Conservation (phyloP, 2,888 invertebrate species). For the Phasia obesa region DNA sequence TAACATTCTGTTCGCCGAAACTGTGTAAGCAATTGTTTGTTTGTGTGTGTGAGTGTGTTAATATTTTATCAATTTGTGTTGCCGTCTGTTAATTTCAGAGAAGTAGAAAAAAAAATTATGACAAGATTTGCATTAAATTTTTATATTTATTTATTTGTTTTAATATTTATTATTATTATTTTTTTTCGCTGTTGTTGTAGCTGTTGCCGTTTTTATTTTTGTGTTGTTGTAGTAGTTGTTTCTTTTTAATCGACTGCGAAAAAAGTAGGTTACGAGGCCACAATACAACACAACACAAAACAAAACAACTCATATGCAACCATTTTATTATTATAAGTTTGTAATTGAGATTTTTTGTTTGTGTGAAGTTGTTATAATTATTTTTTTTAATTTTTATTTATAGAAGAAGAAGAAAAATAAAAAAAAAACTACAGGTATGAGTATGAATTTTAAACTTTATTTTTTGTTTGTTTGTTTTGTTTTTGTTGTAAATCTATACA, state of each 20-base stretch:
- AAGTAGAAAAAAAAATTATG: constrained; percentile 8
- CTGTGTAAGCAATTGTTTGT: too few relatives aligned
- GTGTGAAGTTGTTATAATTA: constrained; percentile 5
- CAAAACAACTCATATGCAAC: constrained; percentile 53
- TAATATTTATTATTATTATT: constrained; percentile 18
- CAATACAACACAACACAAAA: constrained; percentile 47
- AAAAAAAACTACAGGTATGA: constrained; percentile 41
- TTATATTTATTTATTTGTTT: constrained; percentile 6
- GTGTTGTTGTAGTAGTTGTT: constrained; percentile 27
- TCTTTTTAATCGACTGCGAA: constrained; percentile 65
- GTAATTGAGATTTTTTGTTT: constrained; percentile 57
- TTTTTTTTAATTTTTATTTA: constrained; percentile 17
- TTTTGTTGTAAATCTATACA: not conserved
- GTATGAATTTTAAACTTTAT: not conserved
- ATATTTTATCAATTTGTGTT: constrained; percentile 1
- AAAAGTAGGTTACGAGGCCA: constrained; percentile 65
- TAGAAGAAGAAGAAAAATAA: too few relatives aligned
- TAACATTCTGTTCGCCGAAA: too few relatives aligned
- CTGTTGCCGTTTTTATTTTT: constrained; percentile 26
- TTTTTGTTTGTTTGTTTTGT: not conserved
- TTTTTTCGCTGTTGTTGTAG: constrained; percentile 16
- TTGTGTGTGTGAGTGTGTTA: too few relatives aligned
- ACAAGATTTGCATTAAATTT: constrained; percentile 47
- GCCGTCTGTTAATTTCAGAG: constrained; percentile 1
- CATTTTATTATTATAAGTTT: constrained; percentile 44